phyloP scores from a whole-genome alignment of 2,797 vertebrate species.

The Buphagus erythrorhynchus region DNA sequence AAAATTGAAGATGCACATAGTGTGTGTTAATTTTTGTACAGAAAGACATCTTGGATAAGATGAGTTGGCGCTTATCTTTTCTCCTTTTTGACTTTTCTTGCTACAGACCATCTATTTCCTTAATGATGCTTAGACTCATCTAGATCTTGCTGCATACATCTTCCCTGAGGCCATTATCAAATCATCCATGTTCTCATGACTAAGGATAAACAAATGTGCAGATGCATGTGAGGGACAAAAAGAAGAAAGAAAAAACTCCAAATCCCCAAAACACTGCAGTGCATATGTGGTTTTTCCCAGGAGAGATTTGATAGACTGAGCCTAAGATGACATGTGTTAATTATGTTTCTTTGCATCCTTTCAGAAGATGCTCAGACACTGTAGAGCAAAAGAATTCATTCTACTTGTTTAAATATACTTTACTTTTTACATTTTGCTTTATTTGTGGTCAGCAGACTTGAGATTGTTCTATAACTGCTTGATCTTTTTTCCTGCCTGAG shows the following conservation, averaged over 20 bases:
- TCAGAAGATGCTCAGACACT: neutral
- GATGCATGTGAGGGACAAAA: neutral
- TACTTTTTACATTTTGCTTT: neutral
- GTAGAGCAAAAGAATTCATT: neutral
- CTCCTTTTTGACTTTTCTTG: neutral
- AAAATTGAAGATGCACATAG: neutral
- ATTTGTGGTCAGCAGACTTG: neutral
- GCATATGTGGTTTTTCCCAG: neutral
- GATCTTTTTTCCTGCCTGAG: neutral
- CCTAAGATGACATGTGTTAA: neutral
- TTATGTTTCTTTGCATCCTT: neutral
- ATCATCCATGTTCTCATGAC: slow-evolving; percentile 13
- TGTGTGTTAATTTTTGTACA: neutral
- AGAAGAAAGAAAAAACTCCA: neutral
- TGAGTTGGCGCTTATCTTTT: neutral
- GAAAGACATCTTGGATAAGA: neutral
- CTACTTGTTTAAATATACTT: neutral
- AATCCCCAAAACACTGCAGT: neutral
- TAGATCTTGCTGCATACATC: neutral
- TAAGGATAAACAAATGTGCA: slow-evolving; percentile 18
- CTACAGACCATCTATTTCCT: neutral
- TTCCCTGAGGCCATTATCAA: neutral
- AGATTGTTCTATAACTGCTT: neutral
- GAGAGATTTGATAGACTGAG: neutral
- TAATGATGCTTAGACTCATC: neutral